Base-by-base conservation (phyloP, 2,113 vertebrate species). In the Genyomyrus donnyi region DNA sequence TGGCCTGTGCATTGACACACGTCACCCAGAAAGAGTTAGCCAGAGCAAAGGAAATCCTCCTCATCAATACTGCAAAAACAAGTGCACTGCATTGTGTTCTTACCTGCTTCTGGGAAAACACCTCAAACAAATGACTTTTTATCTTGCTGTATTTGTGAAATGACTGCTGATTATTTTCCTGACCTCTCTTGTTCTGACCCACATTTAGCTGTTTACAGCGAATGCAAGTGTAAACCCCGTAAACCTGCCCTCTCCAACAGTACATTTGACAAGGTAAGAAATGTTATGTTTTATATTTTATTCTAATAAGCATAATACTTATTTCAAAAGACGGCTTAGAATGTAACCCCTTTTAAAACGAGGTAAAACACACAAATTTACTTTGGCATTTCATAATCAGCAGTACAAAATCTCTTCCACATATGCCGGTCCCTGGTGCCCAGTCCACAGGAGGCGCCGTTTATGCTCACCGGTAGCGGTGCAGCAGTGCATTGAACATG, bases 401-500 rank as follows among this genome's bases (percentile, higher is more conserved):
- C 11, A 77, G 24, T 17, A 39, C 13, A 77, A 77, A 77, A 17
- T 77, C 31, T 77, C 70, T 13, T 39, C 13, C 70, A 35, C 31
- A 77, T 6, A 31, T 74, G 10, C 66, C 39, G 31, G 15, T 19
- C 70, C 70, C 39, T 2, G 11, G 9, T 66, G 58, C 58, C 62
- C 9, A 66, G 24, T 27, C n/a, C 24, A 27, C 7, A 66, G 27
- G 62, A 4, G 10, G n/a, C 10, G 10, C 62, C 9, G 10, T 31
- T 70, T 31, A 31, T 19, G 5, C n/a, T 31, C 89, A 99, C 98
- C 98, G 98, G 95, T 98, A 99, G 96, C 97, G 96, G 95, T 99
- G 98, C 95, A 99, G 97, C 92, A 99, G 96, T 3, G 98, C 98
- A n/a, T 99, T 99, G 96, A 99, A 99, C 97, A 99, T 97, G 94